Conservation (phyloP, 2,797 vertebrate genomes). For the Poeciliopsis presidionis region DNA sequence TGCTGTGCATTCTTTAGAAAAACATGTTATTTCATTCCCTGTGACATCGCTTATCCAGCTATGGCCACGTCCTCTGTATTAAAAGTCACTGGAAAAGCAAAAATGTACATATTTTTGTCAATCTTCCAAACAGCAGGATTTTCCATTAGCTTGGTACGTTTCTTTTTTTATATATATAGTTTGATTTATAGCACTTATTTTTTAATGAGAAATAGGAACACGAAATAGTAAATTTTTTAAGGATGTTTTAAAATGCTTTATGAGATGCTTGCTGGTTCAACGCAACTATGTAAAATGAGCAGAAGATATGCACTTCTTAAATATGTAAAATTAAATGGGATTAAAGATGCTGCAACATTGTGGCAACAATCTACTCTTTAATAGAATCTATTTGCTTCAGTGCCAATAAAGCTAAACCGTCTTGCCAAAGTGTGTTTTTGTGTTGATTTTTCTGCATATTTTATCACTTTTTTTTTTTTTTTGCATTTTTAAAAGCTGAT, state of each 20-base stretch:
- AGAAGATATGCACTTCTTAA: constrained; percentile 14
- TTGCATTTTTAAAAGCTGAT: neutral
- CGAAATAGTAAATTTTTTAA: constrained; percentile 13
- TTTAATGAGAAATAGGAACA: constrained; percentile 28
- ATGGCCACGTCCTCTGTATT: constrained; percentile 47
- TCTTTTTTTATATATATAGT: constrained; percentile 11
- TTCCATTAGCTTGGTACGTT: constrained; percentile 50
- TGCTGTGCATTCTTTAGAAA: constrained; percentile 44
- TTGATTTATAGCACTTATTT: constrained; percentile 43
- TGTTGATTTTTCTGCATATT: neutral
- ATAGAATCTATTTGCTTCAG: constrained; percentile 1
- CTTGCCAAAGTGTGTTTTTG: neutral
- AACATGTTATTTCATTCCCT: constrained; percentile 49
- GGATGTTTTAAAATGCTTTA: constrained; percentile 40
- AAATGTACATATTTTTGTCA: constrained; percentile 22
- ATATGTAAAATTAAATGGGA: constrained; percentile 36
- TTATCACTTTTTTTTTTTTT: neutral
- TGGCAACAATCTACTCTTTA: neutral
- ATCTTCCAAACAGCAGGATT: constrained; percentile 38
- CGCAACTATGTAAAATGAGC: constrained; percentile 45
- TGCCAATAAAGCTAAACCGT: constrained; percentile 9
- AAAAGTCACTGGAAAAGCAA: constrained; percentile 23
- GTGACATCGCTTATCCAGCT: constrained; percentile 35
- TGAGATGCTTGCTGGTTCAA: constrained; percentile 72
- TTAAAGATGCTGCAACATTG: constrained; percentile 40